Evolutionary conservation across 2,113 vertebrate species (phyloP).

Genomic region (Nasalis larvatus): DNA sequence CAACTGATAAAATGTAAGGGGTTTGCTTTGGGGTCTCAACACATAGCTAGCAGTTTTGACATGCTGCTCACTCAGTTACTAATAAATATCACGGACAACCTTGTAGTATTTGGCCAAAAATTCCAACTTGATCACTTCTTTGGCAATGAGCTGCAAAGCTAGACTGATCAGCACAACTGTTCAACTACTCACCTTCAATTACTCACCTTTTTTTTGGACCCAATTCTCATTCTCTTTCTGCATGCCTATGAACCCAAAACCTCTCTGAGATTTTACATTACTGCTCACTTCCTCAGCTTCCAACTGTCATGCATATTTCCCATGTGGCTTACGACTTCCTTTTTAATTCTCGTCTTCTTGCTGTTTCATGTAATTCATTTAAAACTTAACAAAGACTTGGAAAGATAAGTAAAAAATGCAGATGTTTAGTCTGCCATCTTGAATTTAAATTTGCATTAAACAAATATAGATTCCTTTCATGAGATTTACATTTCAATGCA

Average conservation of each 20-base stretch:
- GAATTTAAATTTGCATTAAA: background rate
- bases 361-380: background rate
- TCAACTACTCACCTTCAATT: too few relatives aligned
- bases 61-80: background rate
- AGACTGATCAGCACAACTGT: background rate
- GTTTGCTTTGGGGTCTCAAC: too few relatives aligned
- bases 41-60: fast-evolving
- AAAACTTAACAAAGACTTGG: background rate
- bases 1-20: background rate
- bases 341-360: background rate
- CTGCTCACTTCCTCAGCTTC: background rate
- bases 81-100: too few relatives aligned
- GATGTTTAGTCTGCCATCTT: background rate
- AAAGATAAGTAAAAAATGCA: background rate
- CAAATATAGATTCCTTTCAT: background rate
- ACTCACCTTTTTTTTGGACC: background rate
- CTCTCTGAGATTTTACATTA: background rate
- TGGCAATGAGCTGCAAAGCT: fast-evolving
- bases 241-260: fast-evolving
- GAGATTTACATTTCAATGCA: background rate
- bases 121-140: background rate
- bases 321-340: background rate
- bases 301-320: background rate
- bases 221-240: background rate
- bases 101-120: background rate